Conservation (phyloP, 2,113 vertebrate genomes). For the Callipepla californica region DNA sequence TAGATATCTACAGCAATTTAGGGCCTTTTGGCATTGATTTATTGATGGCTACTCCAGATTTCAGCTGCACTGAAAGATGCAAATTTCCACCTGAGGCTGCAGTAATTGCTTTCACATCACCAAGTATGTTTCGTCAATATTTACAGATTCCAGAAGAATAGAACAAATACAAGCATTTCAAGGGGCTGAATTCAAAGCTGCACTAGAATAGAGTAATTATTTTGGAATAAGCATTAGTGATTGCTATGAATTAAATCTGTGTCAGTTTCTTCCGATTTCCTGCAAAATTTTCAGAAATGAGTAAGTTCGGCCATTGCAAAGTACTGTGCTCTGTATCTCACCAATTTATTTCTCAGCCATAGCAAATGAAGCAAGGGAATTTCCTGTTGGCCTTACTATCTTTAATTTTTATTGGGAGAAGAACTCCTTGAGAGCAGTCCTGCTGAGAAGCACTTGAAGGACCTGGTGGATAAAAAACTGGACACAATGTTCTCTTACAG, state of each 20-base stretch:
- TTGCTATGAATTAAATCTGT: neutral
- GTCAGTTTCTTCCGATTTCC: neutral
- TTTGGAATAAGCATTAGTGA: neutral
- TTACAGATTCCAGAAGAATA: conserved; percentile 5
- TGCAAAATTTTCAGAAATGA: conserved; percentile 4
- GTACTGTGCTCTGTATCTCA: neutral
- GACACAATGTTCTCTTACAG: no score
- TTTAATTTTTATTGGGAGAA: neutral
- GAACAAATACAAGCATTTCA: neutral
- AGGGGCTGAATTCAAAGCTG: neutral
- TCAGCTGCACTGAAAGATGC: neutral
- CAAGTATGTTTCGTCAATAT: neutral
- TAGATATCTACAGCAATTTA: conserved; percentile 7
- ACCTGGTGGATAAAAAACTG: no score
- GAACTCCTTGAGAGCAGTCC: no score
- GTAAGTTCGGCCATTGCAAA: neutral
- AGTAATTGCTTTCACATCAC: conserved; percentile 18
- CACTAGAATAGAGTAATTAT: neutral
- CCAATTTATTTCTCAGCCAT: neutral
- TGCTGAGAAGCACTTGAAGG: neutral
- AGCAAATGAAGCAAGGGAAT: neutral
- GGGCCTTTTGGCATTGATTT: conserved; percentile 25
- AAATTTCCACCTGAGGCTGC: conserved; percentile 27
- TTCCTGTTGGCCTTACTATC: neutral
- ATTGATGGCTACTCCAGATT: conserved; percentile 15